Evolutionary conservation across 2,888 invertebrate genomes (phyloP).

Genomic region (Melinaea menophilus): DNA sequence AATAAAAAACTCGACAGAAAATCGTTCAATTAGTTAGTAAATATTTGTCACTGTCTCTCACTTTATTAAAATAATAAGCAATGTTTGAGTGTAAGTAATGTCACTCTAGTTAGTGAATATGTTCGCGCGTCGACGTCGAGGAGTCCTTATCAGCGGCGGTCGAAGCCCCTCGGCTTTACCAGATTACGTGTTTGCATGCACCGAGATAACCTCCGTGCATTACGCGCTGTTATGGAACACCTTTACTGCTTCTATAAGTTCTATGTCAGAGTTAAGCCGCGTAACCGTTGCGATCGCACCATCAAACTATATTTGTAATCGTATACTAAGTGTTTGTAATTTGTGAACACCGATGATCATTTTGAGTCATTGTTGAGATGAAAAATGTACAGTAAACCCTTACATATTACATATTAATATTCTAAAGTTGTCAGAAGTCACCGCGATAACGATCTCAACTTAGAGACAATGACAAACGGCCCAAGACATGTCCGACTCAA

Average conservation of each 20-base stretch:
- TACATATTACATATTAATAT: conserved; percentile 49
- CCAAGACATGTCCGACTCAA: conserved; percentile 53
- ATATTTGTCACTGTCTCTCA: conserved; percentile 18
- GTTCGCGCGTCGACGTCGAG: conserved; percentile 35
- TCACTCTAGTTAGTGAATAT: conserved; percentile 39
- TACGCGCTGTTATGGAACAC: conserved; percentile 37
- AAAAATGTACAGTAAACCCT: conserved; percentile 18
- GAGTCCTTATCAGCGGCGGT: conserved; percentile 62
- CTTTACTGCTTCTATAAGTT: conserved; percentile 33
- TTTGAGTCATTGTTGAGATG: background rate
- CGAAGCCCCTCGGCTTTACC: conserved; percentile 65
- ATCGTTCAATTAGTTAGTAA: background rate
- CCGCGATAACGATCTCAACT: conserved; percentile 59
- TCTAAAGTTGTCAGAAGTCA: conserved; percentile 49
- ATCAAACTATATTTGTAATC: too few relatives aligned
- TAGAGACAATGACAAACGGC: conserved; percentile 50
- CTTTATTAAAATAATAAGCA: background rate
- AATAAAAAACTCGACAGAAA: too few relatives aligned
- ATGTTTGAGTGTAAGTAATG: background rate
- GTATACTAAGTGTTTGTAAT: too few relatives aligned
- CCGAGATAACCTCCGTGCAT: conserved; percentile 60
- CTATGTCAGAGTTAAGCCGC: conserved; percentile 16
- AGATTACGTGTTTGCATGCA: conserved; percentile 62
- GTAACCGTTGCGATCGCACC: too few relatives aligned
- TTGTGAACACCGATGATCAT: background rate